Evolutionary conservation across 2,888 invertebrate species (phyloP), one percentile per base, ranked within the genome.

Genomic region (Hemaris fuciformis): DNA sequence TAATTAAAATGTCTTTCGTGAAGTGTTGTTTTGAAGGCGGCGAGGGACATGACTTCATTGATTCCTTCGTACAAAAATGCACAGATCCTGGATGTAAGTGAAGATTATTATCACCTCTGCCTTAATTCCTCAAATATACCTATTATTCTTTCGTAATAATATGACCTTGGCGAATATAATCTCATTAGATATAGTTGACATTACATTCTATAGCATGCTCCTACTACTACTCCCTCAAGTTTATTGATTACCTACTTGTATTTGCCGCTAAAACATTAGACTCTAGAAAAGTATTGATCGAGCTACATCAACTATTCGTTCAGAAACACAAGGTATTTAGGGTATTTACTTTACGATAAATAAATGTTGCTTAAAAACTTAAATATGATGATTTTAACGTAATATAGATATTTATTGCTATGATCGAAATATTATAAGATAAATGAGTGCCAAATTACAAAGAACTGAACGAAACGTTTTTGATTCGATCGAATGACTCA

Each of bases 31-130:
- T 97, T 83, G 96, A 97, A 80, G 93, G 95, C 60, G 93, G 94
- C 18, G 96, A 96, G 78, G 91, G 95, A 41, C 94, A 95, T 15
- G 96, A 96, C 83, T 94, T 96, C 80, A 87, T 97, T 67, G 96
- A 96, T 75, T 94, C 95, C 20, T 94, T 96, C 74, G 93, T 95
- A 45, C 95, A 95, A 87, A 97, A 96, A 91, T 97, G 97, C 83
- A 95, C 96, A 53, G 96, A 96, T 87, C 95, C 96, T 62, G 94
- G 96, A 79, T 97, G 96, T 97, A 93, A 96, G 97, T 96, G 89
- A 57, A 43, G 27, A 25, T 23, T 31, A 15, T n/a, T 34, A 1
- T 27, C 15, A 31, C 7, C 20, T 42, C 57, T 13, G 41, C 46
- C 18, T 13, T 34, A 15, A 8, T 8, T 57, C 25, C 41, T 7